A percentile compares a stretch with the other conserved stretches of the same genome.
Evolutionary conservation across 2,113 vertebrate genomes (phyloP).

Genomic region (Stegostoma tigrinum): DNA sequence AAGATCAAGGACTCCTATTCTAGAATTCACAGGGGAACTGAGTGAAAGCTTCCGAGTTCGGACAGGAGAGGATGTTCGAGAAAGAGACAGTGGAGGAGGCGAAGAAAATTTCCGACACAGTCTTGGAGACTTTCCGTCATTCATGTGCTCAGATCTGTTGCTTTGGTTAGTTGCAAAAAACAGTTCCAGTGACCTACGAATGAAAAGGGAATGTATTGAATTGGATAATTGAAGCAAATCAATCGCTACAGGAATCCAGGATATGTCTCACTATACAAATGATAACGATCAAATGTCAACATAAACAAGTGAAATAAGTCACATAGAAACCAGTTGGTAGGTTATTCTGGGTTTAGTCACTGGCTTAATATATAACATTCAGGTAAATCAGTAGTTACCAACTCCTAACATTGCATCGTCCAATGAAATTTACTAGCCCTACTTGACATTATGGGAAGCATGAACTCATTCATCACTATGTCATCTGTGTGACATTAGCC

Average conservation of each 20-base stretch:
- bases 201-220: neutral
- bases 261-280: neutral
- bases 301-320: neutral
- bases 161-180: slow-evolving; percentile 91
- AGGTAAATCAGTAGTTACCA: neutral
- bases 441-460: neutral
- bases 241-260: neutral
- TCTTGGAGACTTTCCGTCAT: slow-evolving; percentile 83
- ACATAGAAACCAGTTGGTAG: neutral
- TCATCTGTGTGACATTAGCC: neutral
- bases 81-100: slow-evolving; percentile 80
- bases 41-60: slow-evolving; percentile 83
- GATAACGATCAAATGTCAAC: neutral
- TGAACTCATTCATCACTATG: neutral
- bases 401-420: neutral
- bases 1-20: slow-evolving; percentile 76
- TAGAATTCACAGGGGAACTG: slow-evolving; percentile 77
- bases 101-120: slow-evolving; percentile 93
- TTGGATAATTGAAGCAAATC: neutral
- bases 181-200: slow-evolving; percentile 83
- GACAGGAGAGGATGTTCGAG: slow-evolving; percentile 81
- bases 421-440: neutral
- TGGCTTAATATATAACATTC: neutral
- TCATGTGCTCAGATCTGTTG: slow-evolving; percentile 72
- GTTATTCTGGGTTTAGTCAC: neutral